These are phyloP conservation scores for Antigone vipio DNA, from an alignment of 2,113 vertebrate species.

Conservation along the genomic window DNA sequence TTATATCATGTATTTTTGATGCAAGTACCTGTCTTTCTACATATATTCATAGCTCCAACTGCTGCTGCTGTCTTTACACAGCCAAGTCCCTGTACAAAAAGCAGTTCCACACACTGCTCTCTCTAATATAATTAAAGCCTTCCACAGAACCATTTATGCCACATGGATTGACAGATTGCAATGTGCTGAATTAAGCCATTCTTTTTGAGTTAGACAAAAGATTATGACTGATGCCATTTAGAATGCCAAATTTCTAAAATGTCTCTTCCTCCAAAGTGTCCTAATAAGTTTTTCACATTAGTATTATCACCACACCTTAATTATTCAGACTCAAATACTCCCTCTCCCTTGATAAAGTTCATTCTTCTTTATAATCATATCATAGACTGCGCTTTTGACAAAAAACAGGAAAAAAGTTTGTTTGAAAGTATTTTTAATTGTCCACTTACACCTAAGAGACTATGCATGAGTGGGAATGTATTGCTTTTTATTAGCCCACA, in stretches of 20 bases:
- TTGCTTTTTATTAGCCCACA: fast-evolving
- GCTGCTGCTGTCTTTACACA: neutral
- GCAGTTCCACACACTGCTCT: neutral
- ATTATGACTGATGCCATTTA: neutral
- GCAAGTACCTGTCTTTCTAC: neutral
- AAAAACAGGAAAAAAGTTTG: neutral
- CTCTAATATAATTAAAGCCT: neutral
- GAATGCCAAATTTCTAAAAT: neutral
- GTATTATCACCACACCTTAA: neutral
- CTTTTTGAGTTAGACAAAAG: neutral
- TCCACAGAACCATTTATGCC: neutral
- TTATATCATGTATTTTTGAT: neutral
- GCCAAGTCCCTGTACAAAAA: neutral
- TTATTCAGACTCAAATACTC: neutral
- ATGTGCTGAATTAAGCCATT: neutral
- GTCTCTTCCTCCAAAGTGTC: neutral
- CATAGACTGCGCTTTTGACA: neutral
- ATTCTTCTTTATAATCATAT: neutral
- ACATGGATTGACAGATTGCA: neutral
- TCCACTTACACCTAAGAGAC: fast-evolving
- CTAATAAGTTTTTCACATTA: neutral
- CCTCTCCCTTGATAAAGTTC: neutral
- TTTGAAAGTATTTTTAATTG: neutral
- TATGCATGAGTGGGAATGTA: fast-evolving
- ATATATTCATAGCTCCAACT: neutral